These are phyloP conservation scores for Capreolus pygargus DNA, from an alignment of 2,113 vertebrate genomes.

Conservation along the genomic window DNA sequence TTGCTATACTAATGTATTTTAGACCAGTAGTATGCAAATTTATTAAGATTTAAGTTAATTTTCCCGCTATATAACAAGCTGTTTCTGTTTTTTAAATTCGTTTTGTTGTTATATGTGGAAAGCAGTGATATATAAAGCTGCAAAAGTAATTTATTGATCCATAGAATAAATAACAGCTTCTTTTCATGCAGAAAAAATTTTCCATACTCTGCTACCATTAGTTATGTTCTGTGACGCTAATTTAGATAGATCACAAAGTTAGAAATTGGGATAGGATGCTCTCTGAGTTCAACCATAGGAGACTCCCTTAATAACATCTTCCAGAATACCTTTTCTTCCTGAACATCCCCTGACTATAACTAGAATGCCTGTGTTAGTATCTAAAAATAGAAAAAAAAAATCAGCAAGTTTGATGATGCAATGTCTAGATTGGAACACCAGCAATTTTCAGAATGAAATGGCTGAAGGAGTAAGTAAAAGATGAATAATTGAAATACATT, in stretches of 20 bases:
- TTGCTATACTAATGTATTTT: slow-evolving; percentile 2
- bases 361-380: neutral
- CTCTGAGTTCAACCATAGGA: neutral
- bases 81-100: neutral
- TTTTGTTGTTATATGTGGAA: neutral
- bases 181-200: neutral
- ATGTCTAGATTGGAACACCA: neutral
- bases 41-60: neutral
- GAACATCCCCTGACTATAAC: neutral
- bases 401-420: neutral
- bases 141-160: neutral
- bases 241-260: neutral
- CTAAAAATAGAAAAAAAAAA: neutral
- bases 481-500: neutral
- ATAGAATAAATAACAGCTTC: neutral
- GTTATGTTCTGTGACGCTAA: neutral
- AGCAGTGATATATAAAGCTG: neutral
- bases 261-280: neutral
- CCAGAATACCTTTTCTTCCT: neutral
- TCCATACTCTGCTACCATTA: neutral
- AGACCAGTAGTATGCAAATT: neutral
- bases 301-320: neutral
- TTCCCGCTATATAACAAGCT: neutral
- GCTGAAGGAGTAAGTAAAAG: neutral
- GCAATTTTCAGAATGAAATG: neutral